Percentiles rank a stretch among this genome's conserved stretches.
Conservation (phyloP, 1,140 invertebrate species). For the Nixonia krombeini region DNA sequence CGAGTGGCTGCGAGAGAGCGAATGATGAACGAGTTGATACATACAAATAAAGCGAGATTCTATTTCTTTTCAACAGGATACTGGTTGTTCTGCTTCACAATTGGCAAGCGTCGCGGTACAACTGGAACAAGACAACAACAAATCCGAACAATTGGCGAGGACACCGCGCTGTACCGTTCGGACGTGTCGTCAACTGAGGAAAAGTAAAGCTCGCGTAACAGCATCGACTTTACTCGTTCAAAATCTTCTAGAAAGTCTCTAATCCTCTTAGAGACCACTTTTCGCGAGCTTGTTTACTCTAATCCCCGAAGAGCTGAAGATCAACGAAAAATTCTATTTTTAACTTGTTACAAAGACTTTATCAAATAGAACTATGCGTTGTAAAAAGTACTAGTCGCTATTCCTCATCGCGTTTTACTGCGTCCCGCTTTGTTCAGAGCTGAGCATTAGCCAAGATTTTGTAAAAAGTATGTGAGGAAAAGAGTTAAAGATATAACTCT, state of each 20-base stretch:
- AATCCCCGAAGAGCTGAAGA: conserved; percentile 36
- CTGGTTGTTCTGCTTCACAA: conserved; percentile 60
- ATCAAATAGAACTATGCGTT: conserved; percentile 22
- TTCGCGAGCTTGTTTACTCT: conserved; percentile 45
- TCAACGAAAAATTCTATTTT: conserved; percentile 36
- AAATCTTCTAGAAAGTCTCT: conserved; percentile 67
- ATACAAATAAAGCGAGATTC: conserved; percentile 11
- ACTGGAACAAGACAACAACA: conserved; percentile 69
- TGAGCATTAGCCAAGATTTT: too few species aligned
- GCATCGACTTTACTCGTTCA: conserved; percentile 63
- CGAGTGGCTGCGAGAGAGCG: too few species aligned
- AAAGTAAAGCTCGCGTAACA: conserved; percentile 63
- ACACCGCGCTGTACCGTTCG: conserved; percentile 60
- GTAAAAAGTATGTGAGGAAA: too few species aligned
- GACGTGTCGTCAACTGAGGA: conserved; percentile 59
- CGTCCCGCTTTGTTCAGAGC: not conserved
- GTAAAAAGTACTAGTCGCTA: conserved; percentile 12
- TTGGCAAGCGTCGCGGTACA: conserved; percentile 65
- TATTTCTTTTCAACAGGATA: conserved; percentile 59
- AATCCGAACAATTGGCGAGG: conserved; percentile 65
- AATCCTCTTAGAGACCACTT: conserved; percentile 50
- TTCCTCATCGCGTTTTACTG: conserved; percentile 16
- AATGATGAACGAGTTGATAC: too few species aligned
- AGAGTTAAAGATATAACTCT: too few species aligned
- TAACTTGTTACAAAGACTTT: conserved; percentile 17